Conservation (phyloP, 2,113 vertebrate species). For the Symphodus melops region DNA sequence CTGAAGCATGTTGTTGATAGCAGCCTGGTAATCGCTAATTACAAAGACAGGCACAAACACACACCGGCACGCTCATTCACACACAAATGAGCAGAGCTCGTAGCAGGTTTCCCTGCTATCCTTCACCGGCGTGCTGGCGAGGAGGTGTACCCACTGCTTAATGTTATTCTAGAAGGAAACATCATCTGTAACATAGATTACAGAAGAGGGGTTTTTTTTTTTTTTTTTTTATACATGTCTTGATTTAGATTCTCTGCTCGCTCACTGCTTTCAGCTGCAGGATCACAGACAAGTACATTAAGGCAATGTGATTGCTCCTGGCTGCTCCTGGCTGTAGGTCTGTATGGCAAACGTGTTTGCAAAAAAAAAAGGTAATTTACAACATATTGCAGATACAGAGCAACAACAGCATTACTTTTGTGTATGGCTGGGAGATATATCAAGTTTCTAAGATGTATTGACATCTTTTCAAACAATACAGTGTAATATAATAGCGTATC, state of each 20-base stretch:
- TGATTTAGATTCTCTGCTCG: not conserved
- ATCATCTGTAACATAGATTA: slow-evolving; percentile 26
- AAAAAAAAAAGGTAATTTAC: too few relatives aligned
- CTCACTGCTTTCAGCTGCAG: not conserved
- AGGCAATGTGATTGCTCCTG: not conserved
- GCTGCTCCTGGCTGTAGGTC: too few relatives aligned
- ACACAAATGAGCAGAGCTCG: slow-evolving; percentile 57
- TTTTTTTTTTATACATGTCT: not conserved
- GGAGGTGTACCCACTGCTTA: slow-evolving; percentile 38
- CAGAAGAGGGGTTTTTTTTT: too few relatives aligned
- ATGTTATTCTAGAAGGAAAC: slow-evolving; percentile 28
- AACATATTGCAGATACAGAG: not conserved
- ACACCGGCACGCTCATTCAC: slow-evolving; percentile 28
- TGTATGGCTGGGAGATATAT: too few relatives aligned
- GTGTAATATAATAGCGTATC: too few relatives aligned
- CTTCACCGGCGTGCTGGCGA: slow-evolving; percentile 47
- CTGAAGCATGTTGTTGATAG: slow-evolving; percentile 71
- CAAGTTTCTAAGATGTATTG: too few relatives aligned
- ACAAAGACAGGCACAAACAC: slow-evolving; percentile 49
- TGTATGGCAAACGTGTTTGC: too few relatives aligned
- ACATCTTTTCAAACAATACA: too few relatives aligned
- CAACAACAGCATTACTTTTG: not conserved
- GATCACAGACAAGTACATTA: not conserved
- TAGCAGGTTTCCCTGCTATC: slow-evolving; percentile 42
- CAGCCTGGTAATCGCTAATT: slow-evolving; percentile 72